These are phyloP conservation scores for Menidia beryllina DNA, from an alignment of 2,113 vertebrate species.

Conservation along the genomic window DNA sequence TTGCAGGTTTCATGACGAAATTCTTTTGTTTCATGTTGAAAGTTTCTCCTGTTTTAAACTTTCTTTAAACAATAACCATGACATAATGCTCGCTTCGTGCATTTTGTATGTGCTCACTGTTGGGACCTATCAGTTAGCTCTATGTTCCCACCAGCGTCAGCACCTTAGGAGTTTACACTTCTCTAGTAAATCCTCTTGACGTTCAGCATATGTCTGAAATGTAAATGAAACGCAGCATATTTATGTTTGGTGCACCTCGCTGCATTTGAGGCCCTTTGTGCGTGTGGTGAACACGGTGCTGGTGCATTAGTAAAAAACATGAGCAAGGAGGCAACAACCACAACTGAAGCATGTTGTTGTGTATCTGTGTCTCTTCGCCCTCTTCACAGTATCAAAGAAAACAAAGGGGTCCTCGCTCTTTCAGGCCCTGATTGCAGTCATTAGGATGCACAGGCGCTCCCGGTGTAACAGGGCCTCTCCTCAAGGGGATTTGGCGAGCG, in stretches of 20 bases:
- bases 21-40: no score
- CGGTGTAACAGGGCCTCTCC: slow-evolving; percentile 65
- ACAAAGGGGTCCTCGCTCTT: slow-evolving; percentile 67
- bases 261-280: not conserved
- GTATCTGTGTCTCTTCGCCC: slow-evolving; percentile 52
- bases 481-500: slow-evolving; percentile 66
- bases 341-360: slow-evolving; percentile 45
- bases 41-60: no score
- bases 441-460: slow-evolving; percentile 70
- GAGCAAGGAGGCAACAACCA: slow-evolving; percentile 1
- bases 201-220: not conserved
- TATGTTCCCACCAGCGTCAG: not conserved
- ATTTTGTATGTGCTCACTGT: not conserved
- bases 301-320: slow-evolving; percentile 1
- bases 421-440: slow-evolving; percentile 75
- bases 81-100: not conserved
- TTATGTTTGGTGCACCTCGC: slow-evolving; percentile 1
- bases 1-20: no score
- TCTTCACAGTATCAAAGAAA: slow-evolving; percentile 62
- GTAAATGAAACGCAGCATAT: slow-evolving; percentile 1
- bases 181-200: slow-evolving; percentile 29
- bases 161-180: not conserved
- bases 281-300: slow-evolving; percentile 4
- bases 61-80: no score
- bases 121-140: not conserved